Evolutionary conservation across 1,140 invertebrate genomes (phyloP), one percentile per base, ranked within the genome.

Genomic region (Drosophila asahinai): DNA sequence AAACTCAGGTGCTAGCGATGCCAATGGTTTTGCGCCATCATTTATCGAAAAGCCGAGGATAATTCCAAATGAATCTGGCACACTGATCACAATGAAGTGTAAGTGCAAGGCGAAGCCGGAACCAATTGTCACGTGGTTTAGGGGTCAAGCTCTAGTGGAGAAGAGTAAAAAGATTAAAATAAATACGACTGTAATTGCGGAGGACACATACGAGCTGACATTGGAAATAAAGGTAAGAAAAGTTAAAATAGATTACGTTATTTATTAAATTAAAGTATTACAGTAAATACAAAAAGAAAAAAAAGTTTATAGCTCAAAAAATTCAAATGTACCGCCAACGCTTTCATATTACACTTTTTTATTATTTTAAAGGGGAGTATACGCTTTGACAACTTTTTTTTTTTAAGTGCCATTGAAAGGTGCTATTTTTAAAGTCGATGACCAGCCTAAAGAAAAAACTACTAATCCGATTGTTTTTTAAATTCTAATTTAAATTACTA

Each of bases 21-120:
- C 96, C 77, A 96, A 96, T 86, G 97, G 97, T 83, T 97, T 97
- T 93, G 97, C 98, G 73, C 99, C 99, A 55, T 97, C 97, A 49
- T 99, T 99, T 93, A 95, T 98, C 86, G 98, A 99, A 93, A 99
- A 99, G 94, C 98, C 99, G 47, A 96, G 97, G 94, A 99, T 99
- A 93, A 98, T 99, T 94, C 98, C 99, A 83, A 99, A 99, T 94
- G 98, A 99, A 93, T 97, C 96, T 92, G 97, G 97, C 62, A 98
- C 97, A 73, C 94, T 99, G 57, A 99, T 99, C 87, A 97, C 97
- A 47, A 98, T 99, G 98, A 97, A 97, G 93, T 98, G 97, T 94
- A 97, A 97, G 86, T 98, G 98, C 92, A 98, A 97, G 94, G 97
- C 97, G 8, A 98, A 98, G 93, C 97, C 98, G 33, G 96, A 97